Percentiles rank a stretch among this genome's conserved stretches.
Conservation (phyloP, 2,797 vertebrate genomes). For the Eulemur coronatus region DNA sequence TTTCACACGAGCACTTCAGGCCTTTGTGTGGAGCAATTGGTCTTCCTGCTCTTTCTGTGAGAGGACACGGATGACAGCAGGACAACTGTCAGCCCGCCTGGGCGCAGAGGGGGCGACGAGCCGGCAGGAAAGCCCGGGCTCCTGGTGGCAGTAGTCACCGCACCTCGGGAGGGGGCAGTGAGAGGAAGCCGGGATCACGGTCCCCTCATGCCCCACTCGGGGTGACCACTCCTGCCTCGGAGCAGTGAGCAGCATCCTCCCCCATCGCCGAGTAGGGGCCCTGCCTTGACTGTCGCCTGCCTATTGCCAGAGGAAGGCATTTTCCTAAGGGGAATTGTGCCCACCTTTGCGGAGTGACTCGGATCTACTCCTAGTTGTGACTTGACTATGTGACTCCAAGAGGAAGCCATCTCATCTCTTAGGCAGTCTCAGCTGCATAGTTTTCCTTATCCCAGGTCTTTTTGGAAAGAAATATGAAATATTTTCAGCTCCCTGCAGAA, state of each 20-base stretch:
- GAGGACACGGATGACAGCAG: constrained; percentile 63
- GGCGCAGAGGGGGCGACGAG: neutral
- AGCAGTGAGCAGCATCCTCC: neutral
- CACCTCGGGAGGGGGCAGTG: neutral
- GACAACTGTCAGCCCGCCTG: neutral
- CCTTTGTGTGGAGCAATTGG: constrained; percentile 81
- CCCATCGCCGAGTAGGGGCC: neutral
- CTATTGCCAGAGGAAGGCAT: neutral
- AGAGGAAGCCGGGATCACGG: neutral
- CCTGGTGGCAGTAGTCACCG: neutral
- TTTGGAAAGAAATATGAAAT: neutral
- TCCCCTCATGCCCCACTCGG: neutral
- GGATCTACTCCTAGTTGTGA: neutral
- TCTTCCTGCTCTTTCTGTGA: constrained; percentile 73
- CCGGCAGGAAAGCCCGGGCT: neutral
- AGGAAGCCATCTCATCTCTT: neutral
- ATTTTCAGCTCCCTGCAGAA: neutral
- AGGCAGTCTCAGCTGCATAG: fast-evolving
- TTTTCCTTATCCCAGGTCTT: neutral
- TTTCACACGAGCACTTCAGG: constrained; percentile 82
- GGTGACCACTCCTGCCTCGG: neutral
- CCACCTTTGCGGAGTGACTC: fast-evolving
- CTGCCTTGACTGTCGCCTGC: neutral
- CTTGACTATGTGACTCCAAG: neutral
- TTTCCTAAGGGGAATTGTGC: neutral